Conservation (phyloP, 1,140 invertebrate genomes). For the Meteorus sp. region DNA sequence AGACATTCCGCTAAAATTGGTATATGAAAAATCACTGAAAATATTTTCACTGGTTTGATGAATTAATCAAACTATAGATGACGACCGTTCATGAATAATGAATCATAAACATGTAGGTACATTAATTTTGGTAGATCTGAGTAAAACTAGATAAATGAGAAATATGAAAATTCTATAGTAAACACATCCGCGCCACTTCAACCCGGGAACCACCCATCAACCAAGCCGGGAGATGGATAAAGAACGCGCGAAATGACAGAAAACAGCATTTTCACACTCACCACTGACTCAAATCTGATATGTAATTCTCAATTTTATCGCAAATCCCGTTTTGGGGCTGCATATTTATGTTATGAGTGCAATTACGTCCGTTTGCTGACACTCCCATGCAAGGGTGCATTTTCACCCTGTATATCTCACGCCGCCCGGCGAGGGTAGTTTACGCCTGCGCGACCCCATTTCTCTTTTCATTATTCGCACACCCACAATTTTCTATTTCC, state of each 20-base stretch:
- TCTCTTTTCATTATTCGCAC: constrained; percentile 5
- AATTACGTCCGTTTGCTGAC: constrained; percentile 47
- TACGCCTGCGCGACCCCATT: constrained; percentile 31
- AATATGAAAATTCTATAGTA: constrained; percentile 24
- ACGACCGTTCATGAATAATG: too few relatives aligned
- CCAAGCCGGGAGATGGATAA: constrained; percentile 20
- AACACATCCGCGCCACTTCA: constrained; percentile 28
- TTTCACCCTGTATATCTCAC: constrained; percentile 43
- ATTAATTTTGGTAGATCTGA: too few relatives aligned
- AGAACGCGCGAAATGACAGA: constrained; percentile 27
- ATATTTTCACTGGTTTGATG: too few relatives aligned
- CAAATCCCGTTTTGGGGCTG: constrained; percentile 59
- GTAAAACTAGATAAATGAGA: too few relatives aligned
- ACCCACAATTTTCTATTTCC: neutral
- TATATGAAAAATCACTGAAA: too few relatives aligned
- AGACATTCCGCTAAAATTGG: too few relatives aligned
- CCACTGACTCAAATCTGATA: constrained; percentile 70
- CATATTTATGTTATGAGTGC: constrained; percentile 46
- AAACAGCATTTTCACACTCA: constrained; percentile 46
- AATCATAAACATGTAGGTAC: too few relatives aligned
- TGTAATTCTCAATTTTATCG: constrained; percentile 68
- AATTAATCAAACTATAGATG: too few relatives aligned
- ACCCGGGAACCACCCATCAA: constrained; percentile 29
- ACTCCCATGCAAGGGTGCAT: constrained; percentile 57
- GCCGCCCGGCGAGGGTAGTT: constrained; percentile 27